Evolutionary conservation across 2,113 vertebrate species (phyloP), one percentile per base, ranked within the genome.

Genomic region (Corythoichthys haematopterus): DNA sequence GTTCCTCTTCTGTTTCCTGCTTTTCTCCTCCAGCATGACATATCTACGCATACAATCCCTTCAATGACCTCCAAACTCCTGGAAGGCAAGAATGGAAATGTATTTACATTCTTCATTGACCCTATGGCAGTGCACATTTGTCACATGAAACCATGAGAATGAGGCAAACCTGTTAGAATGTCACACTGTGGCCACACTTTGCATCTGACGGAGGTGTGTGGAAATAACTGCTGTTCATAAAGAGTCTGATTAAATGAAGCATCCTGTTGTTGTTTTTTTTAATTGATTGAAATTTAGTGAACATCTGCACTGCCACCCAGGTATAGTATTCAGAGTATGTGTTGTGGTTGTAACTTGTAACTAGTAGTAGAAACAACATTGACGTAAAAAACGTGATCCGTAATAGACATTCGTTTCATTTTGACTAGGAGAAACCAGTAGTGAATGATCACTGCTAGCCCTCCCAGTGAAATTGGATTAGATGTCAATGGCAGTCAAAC

Each of bases 1-100:
- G 78, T 75, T 78, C 66, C 53, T 72, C 57, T 48, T 69, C 75
- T 68, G 78, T 79, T 87, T 88, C 85, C 88, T 85, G 82, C 68
- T 66, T 78, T 80, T 85, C 70, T 85, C 74, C 66, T 43, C 12
- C 45, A 38, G 68, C n/a, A 53, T 48, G 57, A 66, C 65, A 66
- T 38, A 50, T 72, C 61, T 65, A 72, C 55, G 48, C 55, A 68
- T 71, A 71, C 76, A 65, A 75, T 71, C 69, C 67, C 56, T 6
- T 8, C 0, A 5, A 46, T 77, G 70, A 81, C 66, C 75, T 53
- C 62, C 53, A 62, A 47, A 37, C 4, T 35, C 16, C 15, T 2
- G 13, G 36, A 47, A 80, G 57, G 78, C 57, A 68, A 77, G 74
- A 70, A 73, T 20, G 71, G 60, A 78, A 69, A 64, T 37, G n/a